These are phyloP conservation scores for Myodes glareolus DNA, from an alignment of 2,113 vertebrate species.

Conservation along the genomic window DNA sequence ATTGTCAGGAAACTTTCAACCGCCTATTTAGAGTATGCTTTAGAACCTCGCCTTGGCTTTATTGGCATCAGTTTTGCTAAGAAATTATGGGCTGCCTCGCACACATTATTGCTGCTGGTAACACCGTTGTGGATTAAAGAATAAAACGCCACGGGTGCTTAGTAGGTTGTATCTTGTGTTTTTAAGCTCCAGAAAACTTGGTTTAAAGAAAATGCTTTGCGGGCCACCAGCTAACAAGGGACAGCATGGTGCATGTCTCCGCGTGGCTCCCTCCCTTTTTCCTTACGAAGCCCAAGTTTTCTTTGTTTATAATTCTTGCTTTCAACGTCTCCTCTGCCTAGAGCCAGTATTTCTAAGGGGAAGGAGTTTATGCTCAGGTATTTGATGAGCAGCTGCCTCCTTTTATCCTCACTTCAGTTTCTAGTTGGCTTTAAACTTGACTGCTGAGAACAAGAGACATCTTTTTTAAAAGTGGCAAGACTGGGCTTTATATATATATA, in stretches of 20 bases:
- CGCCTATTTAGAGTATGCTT: constrained; percentile 49
- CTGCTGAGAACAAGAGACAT: constrained; percentile 72
- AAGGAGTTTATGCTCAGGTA: constrained; percentile 80
- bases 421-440: constrained; percentile 77
- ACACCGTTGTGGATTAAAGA: constrained; percentile 72
- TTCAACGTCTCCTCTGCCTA: constrained; percentile 80
- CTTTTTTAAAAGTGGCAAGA: constrained; percentile 50
- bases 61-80: constrained; percentile 67
- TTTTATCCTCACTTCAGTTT: constrained; percentile 83
- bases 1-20: constrained; percentile 36
- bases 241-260: constrained; percentile 81
- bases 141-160: neutral
- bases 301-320: constrained; percentile 83
- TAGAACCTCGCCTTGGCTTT: constrained; percentile 58
- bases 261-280: constrained; percentile 58
- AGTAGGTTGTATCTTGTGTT: constrained; percentile 44
- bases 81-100: constrained; percentile 77
- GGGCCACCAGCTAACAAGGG: constrained; percentile 75
- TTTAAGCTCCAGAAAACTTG: constrained; percentile 70
- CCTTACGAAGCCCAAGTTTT: constrained; percentile 76
- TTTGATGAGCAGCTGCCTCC: constrained; percentile 83
- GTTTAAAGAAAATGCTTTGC: constrained; percentile 50
- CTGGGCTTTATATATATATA: neutral
- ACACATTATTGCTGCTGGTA: constrained; percentile 73
- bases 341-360: constrained; percentile 81